Conservation (phyloP, 2,888 invertebrate genomes). For the Schizaphis graminum region DNA sequence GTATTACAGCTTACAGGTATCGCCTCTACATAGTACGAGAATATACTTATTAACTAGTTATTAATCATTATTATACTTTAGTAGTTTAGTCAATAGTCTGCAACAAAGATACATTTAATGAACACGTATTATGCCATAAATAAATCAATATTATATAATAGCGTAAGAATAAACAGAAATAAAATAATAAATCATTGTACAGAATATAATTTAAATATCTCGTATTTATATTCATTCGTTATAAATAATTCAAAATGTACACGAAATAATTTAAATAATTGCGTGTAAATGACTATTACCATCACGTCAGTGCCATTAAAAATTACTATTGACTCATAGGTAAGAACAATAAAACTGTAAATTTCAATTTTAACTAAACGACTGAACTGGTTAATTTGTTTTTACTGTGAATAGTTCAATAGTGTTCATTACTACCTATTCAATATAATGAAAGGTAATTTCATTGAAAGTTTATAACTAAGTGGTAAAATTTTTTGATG, state of each 20-base stretch:
- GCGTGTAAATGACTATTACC: neutral
- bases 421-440: neutral
- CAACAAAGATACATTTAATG: neutral
- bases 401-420: neutral
- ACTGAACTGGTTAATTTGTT: neutral
- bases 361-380: neutral
- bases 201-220: neutral
- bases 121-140: neutral
- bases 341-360: neutral
- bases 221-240: neutral
- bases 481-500: neutral
- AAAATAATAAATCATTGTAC: neutral
- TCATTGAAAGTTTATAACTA: neutral
- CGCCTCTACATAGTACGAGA: neutral
- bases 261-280: constrained; percentile 18
- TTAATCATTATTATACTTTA: neutral
- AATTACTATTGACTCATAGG: neutral
- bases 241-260: neutral
- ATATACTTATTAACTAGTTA: neutral
- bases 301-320: neutral
- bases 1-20: neutral
- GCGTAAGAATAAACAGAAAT: neutral
- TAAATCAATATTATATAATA: neutral
- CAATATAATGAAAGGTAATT: neutral
- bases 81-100: neutral